Evolutionary conservation across 2,113 vertebrate species (phyloP).

Genomic region (Macaca mulatta): DNA sequence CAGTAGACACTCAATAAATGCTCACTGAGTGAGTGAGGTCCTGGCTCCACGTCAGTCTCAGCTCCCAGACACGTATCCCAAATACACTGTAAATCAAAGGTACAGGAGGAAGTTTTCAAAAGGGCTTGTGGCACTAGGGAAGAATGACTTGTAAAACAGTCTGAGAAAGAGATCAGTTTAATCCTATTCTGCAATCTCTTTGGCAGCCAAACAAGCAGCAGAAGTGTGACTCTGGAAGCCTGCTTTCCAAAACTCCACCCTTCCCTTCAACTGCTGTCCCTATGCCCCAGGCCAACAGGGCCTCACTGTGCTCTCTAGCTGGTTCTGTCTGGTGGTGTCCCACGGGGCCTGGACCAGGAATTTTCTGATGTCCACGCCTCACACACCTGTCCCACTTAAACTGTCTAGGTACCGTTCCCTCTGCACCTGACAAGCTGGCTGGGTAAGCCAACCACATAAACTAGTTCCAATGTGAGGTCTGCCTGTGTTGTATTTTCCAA

Average conservation of each 20-base stretch:
- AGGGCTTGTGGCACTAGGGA: not conserved
- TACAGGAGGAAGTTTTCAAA: not conserved
- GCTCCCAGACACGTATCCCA: not conserved
- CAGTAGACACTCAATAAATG: too few relatives aligned
- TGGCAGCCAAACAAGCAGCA: not conserved
- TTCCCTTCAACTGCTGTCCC: not conserved
- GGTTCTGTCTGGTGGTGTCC: not conserved
- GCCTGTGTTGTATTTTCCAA: not conserved
- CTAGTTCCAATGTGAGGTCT: not conserved
- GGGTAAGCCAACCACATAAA: conserved; percentile 6
- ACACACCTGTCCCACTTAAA: not conserved
- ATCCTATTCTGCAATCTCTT: not conserved
- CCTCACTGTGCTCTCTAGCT: not conserved
- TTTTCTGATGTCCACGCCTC: not conserved
- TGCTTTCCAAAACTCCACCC: not conserved
- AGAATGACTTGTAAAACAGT: not conserved
- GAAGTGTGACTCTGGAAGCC: not conserved
- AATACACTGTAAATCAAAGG: not conserved
- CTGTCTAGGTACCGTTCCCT: not conserved
- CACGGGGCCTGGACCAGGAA: not conserved
- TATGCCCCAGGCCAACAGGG: not conserved
- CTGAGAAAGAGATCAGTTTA: not conserved
- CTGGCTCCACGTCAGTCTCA: not conserved
- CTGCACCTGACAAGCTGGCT: not conserved
- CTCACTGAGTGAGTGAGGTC: not conserved